These are phyloP conservation scores for Phlogophora meticulosa DNA, from an alignment of 2,888 invertebrate genomes.

Conservation along the genomic window DNA sequence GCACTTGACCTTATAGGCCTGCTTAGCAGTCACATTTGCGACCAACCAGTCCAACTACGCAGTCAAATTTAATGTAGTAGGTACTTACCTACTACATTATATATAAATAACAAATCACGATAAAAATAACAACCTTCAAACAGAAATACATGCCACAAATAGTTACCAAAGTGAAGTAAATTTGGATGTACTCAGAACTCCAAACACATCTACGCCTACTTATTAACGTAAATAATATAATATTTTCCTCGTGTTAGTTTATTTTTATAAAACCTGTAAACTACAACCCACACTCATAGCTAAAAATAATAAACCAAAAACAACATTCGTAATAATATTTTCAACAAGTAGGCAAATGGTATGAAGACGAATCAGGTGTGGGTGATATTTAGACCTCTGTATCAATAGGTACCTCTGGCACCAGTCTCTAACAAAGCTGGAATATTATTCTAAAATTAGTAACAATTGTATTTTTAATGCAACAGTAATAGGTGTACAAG, in stretches of 20 bases:
- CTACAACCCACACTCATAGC: constrained; percentile 16
- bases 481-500: too few species aligned
- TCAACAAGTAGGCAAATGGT: background rate
- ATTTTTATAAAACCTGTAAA: constrained; percentile 18
- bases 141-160: constrained; percentile 26
- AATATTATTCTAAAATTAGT: too few species aligned
- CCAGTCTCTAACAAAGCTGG: too few species aligned
- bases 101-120: constrained; percentile 6
- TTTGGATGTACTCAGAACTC: constrained; percentile 8
- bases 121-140: constrained; percentile 12
- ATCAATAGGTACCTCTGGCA: too few species aligned
- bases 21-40: too few species aligned
- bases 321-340: constrained; percentile 4
- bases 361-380: too few species aligned
- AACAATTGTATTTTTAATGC: too few species aligned
- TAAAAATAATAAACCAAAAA: constrained; percentile 10
- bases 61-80: too few species aligned
- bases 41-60: too few species aligned
- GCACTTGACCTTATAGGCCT: too few species aligned
- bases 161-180: constrained; percentile 6
- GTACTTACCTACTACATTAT: too few species aligned
- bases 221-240: constrained; percentile 19
- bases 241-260: constrained; percentile 8
- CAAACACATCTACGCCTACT: constrained; percentile 6
- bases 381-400: too few species aligned